Evolutionary conservation across 2,797 vertebrate genomes (phyloP), one percentile per base, ranked within the genome.

Genomic region (Aplochiton taeniatus): DNA sequence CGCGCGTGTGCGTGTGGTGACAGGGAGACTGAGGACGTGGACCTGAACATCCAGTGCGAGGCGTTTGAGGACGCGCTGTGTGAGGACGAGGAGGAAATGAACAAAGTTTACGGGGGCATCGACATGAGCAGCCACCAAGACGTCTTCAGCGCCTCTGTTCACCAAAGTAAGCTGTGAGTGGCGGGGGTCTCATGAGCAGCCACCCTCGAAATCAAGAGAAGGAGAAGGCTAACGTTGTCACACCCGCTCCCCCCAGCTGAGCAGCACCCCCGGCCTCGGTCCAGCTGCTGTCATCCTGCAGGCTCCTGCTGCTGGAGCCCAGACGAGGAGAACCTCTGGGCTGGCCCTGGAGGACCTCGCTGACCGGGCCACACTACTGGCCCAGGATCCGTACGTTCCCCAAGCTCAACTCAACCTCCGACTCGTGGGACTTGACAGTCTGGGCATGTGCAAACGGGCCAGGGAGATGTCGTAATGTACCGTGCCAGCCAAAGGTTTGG

Each of bases 231-330:
- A 2, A 31, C 6, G 6, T 31, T 14, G 14, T 18, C 18, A 44
- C 14, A 10, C 42, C 12, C 12, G 44, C 56, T 45, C 44, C 20
- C n/a, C 64, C 18, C 83, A 96, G 95, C 92, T 96, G 74, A 96
- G 94, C 84, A 89, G 90, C 62, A 90, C 89, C n/a, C 19, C 95
- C 95, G 0, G 85, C 81, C 0, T 94, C 94, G 0, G 75, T 87
- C 19, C 95, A 94, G 76, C 87, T 96, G 58, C 87, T 96, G 48
- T 94, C 9, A 90, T 96, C 72, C 93, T 96, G 12, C 95, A 96
- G 84, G 93, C 92, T 96, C 70, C 73, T 95, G 73, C 81, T 93
- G 73, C 77, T 96, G 71, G 93, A 94, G 17, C 89, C 93, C 0
- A 85, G 91, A 50, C 83, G 83, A 73, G 82, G 88, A 0, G 81